These are phyloP conservation scores for Otis tarda DNA, from an alignment of 2,113 vertebrate species.

Conservation along the genomic window DNA sequence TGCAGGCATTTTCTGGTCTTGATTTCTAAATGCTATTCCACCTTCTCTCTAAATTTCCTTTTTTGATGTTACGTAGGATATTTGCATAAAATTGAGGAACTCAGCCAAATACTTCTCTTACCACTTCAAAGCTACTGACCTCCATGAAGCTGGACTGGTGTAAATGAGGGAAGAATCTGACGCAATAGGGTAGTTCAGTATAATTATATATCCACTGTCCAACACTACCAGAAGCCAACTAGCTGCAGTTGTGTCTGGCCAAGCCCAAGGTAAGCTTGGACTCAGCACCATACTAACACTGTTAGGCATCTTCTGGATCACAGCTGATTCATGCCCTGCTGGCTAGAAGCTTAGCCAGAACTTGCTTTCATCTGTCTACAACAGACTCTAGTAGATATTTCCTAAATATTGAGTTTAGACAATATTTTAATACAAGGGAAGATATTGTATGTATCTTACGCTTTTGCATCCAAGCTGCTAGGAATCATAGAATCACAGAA, in stretches of 20 bases:
- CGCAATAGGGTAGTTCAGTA: background rate
- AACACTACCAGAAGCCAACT: background rate
- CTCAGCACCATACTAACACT: background rate
- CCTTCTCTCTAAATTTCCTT: constrained; percentile 43
- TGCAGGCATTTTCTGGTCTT: background rate
- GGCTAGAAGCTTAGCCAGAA: background rate
- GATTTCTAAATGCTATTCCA: background rate
- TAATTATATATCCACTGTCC: constrained; percentile 44
- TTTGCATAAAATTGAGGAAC: constrained; percentile 50
- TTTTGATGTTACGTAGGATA: constrained; percentile 37
- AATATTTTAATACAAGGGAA: background rate
- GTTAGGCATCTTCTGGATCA: constrained; percentile 36
- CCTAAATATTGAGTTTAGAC: background rate
- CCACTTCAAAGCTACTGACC: constrained; percentile 53
- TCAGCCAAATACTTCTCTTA: constrained; percentile 25
- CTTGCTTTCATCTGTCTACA: background rate
- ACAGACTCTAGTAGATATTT: background rate
- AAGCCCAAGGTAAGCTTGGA: constrained; percentile 18
- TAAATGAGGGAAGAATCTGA: constrained; percentile 46
- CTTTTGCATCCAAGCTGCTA: background rate
- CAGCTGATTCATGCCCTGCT: constrained; percentile 26
- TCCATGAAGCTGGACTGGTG: constrained; percentile 14
- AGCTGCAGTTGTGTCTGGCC: constrained; percentile 24
- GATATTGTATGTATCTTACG: background rate
- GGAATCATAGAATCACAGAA: background rate